These are phyloP conservation scores for Elymnias hypermnestra DNA, from an alignment of 1,140 invertebrate species.

Conservation along the genomic window DNA sequence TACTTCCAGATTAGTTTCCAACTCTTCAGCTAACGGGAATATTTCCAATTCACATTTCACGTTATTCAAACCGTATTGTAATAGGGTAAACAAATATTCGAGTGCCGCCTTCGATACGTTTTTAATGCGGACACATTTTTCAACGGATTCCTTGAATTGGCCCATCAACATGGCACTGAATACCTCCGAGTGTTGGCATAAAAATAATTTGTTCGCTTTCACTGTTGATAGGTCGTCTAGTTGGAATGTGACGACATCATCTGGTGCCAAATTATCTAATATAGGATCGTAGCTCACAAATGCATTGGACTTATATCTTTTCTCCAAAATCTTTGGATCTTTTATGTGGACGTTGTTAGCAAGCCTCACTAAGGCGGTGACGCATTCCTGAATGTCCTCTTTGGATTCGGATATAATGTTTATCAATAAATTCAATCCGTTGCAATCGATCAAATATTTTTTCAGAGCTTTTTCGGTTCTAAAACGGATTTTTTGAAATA, in stretches of 20 bases:
- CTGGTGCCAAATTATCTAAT: constrained; percentile 47
- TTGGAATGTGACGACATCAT: constrained; percentile 77
- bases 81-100: constrained; percentile 73
- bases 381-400: constrained; percentile 59
- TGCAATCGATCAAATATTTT: constrained; percentile 66
- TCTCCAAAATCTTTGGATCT: constrained; percentile 66
- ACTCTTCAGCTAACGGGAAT: constrained; percentile 63
- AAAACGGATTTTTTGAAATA: too few relatives aligned
- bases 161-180: constrained; percentile 82
- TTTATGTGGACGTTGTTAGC: constrained; percentile 69
- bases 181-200: constrained; percentile 79
- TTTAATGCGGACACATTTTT: constrained; percentile 75
- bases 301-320: constrained; percentile 56
- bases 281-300: constrained; percentile 53
- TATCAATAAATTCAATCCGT: constrained; percentile 57
- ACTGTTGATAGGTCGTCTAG: constrained; percentile 80
- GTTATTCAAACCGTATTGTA: constrained; percentile 71
- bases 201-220: constrained; percentile 76
- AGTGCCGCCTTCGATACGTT: constrained; percentile 77
- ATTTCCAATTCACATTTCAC: constrained; percentile 48
- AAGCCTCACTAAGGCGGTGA: constrained; percentile 63
- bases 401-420: constrained; percentile 44
- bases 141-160: constrained; percentile 79
- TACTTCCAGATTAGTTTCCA: constrained; percentile 80
- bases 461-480: constrained; percentile 61